phyloP scores from a whole-genome alignment of 2,797 vertebrate genomes.

The Eulemur albifrons region DNA sequence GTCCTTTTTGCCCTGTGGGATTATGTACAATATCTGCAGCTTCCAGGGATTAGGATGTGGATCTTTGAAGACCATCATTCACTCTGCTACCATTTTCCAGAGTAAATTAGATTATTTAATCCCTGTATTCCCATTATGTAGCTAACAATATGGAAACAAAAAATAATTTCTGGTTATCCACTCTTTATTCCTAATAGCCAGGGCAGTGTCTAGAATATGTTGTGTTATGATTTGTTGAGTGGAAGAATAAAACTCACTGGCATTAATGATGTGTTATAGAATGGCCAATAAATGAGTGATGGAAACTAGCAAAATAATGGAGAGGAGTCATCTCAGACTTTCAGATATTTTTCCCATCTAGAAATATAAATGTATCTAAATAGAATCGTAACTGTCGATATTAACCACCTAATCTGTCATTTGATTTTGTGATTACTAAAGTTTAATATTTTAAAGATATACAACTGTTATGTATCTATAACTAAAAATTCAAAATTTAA shows the following conservation, averaged over 20 bases:
- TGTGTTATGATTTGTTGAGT: not conserved
- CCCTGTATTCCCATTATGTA: not conserved
- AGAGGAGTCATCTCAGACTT: not conserved
- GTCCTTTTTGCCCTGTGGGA: not conserved
- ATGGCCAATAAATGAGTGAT: not conserved
- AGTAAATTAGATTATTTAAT: not conserved
- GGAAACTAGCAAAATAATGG: not conserved
- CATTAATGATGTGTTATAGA: not conserved
- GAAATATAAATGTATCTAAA: not conserved
- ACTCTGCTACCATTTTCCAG: not conserved
- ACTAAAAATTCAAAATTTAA: not conserved
- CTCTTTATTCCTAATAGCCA: not conserved
- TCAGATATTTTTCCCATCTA: not conserved
- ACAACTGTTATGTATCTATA: not conserved
- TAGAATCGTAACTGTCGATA: not conserved
- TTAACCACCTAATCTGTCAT: not conserved
- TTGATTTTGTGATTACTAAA: not conserved
- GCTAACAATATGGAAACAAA: not conserved
- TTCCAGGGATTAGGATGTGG: not conserved
- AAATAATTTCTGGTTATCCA: not conserved
- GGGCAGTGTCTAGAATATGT: not conserved
- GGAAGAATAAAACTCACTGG: not conserved
- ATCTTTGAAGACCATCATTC: not conserved
- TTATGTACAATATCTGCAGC: not conserved
- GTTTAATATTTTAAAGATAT: not conserved